Evolutionary conservation across 1,140 invertebrate genomes (phyloP).

Genomic region (Druon quercuslanigerum): DNA sequence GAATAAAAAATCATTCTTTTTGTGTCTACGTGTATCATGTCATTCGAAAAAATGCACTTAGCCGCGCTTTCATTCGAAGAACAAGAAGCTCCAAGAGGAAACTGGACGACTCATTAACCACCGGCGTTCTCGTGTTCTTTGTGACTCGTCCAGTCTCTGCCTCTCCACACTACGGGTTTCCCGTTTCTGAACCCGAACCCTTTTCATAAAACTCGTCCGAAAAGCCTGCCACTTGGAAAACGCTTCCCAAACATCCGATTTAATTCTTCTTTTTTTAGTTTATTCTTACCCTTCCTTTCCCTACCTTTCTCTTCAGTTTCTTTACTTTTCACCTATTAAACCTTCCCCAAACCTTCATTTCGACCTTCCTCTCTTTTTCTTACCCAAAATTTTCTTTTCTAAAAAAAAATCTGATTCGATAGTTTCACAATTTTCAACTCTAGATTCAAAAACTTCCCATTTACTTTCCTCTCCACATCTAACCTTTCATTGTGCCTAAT

Average conservation of each 20-base stretch:
- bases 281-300: background rate
- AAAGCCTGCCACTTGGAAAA: slow-evolving; percentile 1
- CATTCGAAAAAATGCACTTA: background rate
- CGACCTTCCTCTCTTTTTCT: background rate
- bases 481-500: too few relatives aligned
- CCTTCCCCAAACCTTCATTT: background rate
- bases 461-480: too few relatives aligned
- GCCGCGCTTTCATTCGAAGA: background rate
- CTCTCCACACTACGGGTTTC: slow-evolving; percentile 21
- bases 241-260: slow-evolving; percentile 1
- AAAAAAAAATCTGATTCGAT: background rate
- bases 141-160: slow-evolving; percentile 14
- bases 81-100: background rate
- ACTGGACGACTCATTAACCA: slow-evolving; percentile 27
- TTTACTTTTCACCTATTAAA: slow-evolving; percentile 38
- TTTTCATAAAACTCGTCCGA: slow-evolving; percentile 22
- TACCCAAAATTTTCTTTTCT: background rate
- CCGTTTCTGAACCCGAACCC: slow-evolving; percentile 8
- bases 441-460: background rate
- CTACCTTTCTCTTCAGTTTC: background rate
- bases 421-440: slow-evolving; percentile 1
- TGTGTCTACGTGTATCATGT: background rate
- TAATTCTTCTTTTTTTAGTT: slow-evolving; percentile 20
- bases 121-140: slow-evolving; percentile 21
- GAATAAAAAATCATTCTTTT: background rate